phyloP scores from a whole-genome alignment of 2,888 invertebrate species.

The Cecidostiba fungosa region DNA sequence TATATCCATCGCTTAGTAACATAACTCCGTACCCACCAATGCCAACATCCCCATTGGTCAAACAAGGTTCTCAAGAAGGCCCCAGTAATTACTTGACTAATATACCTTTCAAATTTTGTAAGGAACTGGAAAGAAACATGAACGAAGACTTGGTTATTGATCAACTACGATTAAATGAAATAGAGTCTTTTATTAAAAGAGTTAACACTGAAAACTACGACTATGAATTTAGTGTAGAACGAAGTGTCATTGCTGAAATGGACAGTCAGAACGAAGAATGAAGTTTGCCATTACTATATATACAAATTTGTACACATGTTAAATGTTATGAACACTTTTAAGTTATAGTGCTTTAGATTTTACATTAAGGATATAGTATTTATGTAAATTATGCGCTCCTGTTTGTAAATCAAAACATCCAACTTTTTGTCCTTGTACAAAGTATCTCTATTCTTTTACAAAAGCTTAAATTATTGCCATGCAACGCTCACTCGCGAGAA shows the following conservation, averaged over 20 bases:
- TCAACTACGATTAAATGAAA: slow-evolving; percentile 80
- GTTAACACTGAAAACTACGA: slow-evolving; percentile 80
- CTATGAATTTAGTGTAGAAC: slow-evolving; percentile 83
- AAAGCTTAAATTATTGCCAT: slow-evolving; percentile 54
- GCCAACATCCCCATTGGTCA: slow-evolving; percentile 53
- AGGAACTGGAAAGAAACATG: slow-evolving; percentile 80
- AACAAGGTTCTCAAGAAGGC: slow-evolving; percentile 67
- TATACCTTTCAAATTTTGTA: slow-evolving; percentile 82
- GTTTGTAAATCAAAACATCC: slow-evolving; percentile 26
- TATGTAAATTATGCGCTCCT: slow-evolving; percentile 32
- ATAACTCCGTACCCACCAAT: slow-evolving; percentile 65
- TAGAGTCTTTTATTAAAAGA: slow-evolving; percentile 81
- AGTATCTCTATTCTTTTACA: slow-evolving; percentile 43
- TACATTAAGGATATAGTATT: slow-evolving; percentile 11
- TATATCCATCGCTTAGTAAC: slow-evolving; percentile 72
- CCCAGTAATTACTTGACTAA: slow-evolving; percentile 80
- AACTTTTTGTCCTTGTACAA: slow-evolving; percentile 43
- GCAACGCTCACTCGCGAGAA: slow-evolving; percentile 47
- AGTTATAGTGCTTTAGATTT: slow-evolving; percentile 38
- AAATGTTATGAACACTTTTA: slow-evolving; percentile 34
- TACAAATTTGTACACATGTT: slow-evolving; percentile 39
- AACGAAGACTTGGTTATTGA: slow-evolving; percentile 81
- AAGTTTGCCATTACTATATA: slow-evolving; percentile 28
- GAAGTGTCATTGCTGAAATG: slow-evolving; percentile 82
- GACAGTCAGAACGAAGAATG: slow-evolving; percentile 66